Evolutionary conservation across 2,797 vertebrate genomes (phyloP), one percentile per base, ranked within the genome.

Genomic region (Myotis vivesi): DNA sequence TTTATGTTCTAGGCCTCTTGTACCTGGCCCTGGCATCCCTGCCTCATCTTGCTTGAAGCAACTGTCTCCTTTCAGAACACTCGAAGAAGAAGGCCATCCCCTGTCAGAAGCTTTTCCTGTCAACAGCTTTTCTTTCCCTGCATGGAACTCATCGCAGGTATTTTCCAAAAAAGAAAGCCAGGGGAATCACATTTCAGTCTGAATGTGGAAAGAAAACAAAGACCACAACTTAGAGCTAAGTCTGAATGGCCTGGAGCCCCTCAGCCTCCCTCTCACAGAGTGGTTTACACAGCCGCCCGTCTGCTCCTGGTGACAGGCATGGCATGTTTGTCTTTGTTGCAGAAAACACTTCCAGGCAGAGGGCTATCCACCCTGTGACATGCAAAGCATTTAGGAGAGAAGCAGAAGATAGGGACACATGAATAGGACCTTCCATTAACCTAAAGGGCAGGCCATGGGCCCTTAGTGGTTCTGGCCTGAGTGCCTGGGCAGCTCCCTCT

Each of bases 101-200:
- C 96, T 6, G 1, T 77, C 93, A 96, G 94, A 93, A 91, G 85
- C 92, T 90, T 95, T 96, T 92, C 90, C 92, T 97, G 94, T 96
- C 97, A 97, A 92, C 95, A 92, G 87, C 95, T 97, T 97, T 97
- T 97, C 92, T 96, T 97, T 91, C 84, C 85, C 69, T 15, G 84
- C 83, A 85, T 87, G 89, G 89, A 91, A 91, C 92, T 95, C 91
- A 94, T 96, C 62, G 15, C 87, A 95, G 92, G 96, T 97, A 97
- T 96, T 97, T 96, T 96, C 93, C 79, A 86, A 95, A 95, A 97
- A 92, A 96, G 86, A 96, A 96, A 97, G 94, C 91, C 87, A 72
- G 79, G 28, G 95, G 97, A 96, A 90, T 97, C 97, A 96, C 96
- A 87, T 97, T 97, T 97, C 96, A 96, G 94, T 95, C 81, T 95